phyloP scores from a whole-genome alignment of 2,113 vertebrate species.

The Zootoca vivipara region DNA sequence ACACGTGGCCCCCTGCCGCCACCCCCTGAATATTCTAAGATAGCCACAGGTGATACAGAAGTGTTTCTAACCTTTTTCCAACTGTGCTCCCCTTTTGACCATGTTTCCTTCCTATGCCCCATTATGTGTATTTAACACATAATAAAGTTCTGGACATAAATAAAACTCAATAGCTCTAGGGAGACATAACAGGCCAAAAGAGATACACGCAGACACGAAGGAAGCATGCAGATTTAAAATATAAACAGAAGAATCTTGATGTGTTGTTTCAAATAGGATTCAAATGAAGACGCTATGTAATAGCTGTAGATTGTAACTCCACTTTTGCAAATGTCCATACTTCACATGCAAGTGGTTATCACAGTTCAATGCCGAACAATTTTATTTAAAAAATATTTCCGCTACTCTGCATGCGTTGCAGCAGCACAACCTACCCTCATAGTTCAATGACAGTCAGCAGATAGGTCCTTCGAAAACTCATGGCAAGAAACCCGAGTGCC shows the following conservation, averaged over 20 bases:
- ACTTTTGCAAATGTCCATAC: neutral
- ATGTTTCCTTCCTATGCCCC: too few species aligned
- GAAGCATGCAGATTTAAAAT: neutral
- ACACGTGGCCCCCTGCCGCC: too few species aligned
- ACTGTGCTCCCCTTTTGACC: too few species aligned
- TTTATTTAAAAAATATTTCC: slow-evolving; percentile 14
- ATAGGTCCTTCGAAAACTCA: slow-evolving; percentile 80
- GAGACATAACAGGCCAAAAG: neutral
- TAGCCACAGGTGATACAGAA: too few species aligned
- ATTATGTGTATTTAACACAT: too few species aligned
- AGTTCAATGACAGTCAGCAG: slow-evolving; percentile 81
- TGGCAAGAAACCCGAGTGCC: slow-evolving; percentile 44
- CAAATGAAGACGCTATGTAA: neutral
- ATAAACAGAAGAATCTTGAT: neutral
- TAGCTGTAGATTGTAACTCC: neutral
- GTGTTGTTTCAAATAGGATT: neutral
- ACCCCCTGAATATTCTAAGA: too few species aligned
- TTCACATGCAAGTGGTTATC: neutral
- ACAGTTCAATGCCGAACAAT: neutral
- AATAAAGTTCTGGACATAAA: too few species aligned
- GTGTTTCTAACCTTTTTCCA: too few species aligned
- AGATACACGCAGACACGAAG: neutral
- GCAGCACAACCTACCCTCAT: slow-evolving; percentile 70
- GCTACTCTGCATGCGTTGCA: neutral
- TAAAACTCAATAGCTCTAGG: neutral